These are phyloP conservation scores for Drosophila eugracilis DNA, from an alignment of 1,140 invertebrate species.

Conservation along the genomic window DNA sequence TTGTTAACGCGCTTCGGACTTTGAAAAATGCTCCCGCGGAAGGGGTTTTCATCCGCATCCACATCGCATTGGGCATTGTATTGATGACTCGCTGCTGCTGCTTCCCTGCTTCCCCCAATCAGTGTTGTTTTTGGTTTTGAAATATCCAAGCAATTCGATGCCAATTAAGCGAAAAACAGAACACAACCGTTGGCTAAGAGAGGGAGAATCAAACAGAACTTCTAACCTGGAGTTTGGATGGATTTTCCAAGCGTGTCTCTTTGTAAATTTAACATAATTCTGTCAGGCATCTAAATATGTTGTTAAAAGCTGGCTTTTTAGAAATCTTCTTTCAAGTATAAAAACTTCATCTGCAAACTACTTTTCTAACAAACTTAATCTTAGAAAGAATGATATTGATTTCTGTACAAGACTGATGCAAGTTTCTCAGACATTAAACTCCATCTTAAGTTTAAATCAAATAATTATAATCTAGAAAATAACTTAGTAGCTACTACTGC, in stretches of 20 bases:
- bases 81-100: constrained; percentile 63
- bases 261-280: constrained; percentile 6
- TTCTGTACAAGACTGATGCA: too few relatives aligned
- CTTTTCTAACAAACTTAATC: too few relatives aligned
- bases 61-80: constrained; percentile 69
- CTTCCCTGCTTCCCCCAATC: constrained; percentile 16
- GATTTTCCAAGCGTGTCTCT: neutral
- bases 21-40: constrained; percentile 68
- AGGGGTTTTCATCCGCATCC: constrained; percentile 6
- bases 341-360: neutral
- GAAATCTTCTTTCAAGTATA: too few relatives aligned
- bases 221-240: constrained; percentile 17
- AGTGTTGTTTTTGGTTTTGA: constrained; percentile 49
- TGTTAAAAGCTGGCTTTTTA: neutral
- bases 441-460: too few relatives aligned
- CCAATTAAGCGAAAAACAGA: constrained; percentile 67
- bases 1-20: constrained; percentile 80
- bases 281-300: neutral
- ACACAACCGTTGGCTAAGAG: constrained; percentile 3
- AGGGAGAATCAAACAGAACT: constrained; percentile 2
- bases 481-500: neutral
- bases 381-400: too few relatives aligned
- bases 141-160: constrained; percentile 80
- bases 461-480: neutral
- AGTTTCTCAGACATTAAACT: too few relatives aligned